A percentile compares a stretch with the other conserved stretches of the same genome.
phyloP scores from a whole-genome alignment of 2,888 invertebrate genomes.

The Melinaea marsaeus region DNA sequence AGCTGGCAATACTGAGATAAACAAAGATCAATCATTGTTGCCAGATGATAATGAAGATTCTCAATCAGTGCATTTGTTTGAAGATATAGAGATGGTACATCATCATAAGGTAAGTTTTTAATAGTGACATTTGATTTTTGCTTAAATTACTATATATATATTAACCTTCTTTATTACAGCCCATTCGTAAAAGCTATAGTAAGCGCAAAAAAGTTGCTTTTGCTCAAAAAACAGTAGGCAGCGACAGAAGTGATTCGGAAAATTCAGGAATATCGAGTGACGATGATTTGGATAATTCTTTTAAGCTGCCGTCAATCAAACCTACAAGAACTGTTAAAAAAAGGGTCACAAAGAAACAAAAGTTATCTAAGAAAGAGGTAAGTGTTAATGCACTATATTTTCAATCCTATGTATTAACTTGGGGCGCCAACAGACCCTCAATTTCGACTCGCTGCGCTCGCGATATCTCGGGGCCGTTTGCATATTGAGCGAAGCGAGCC shows the following conservation, averaged over 20 bases:
- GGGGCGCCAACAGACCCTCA: too few relatives aligned
- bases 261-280: conserved; percentile 18
- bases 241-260: conserved; percentile 37
- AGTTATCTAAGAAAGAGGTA: conserved; percentile 67
- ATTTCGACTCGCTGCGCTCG: too few relatives aligned
- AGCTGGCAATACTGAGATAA: conserved; percentile 34
- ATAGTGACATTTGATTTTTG: not conserved
- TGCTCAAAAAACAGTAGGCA: conserved; percentile 42
- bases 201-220: conserved; percentile 65
- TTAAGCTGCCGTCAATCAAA: conserved; percentile 51
- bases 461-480: too few relatives aligned
- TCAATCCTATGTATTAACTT: not conserved
- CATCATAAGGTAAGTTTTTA: conserved; percentile 58
- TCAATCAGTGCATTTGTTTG: conserved; percentile 66
- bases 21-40: conserved; percentile 37
- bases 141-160: not conserved
- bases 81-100: conserved; percentile 66
- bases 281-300: conserved; percentile 59
- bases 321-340: conserved; percentile 49
- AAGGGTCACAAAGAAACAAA: conserved; percentile 52
- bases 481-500: too few relatives aligned
- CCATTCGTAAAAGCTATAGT: conserved; percentile 62
- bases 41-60: conserved; percentile 46
- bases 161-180: conserved; percentile 44
- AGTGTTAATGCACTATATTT: conserved; percentile 10